Conservation (phyloP, 1,140 invertebrate genomes). For the Calephelis nemesis region DNA sequence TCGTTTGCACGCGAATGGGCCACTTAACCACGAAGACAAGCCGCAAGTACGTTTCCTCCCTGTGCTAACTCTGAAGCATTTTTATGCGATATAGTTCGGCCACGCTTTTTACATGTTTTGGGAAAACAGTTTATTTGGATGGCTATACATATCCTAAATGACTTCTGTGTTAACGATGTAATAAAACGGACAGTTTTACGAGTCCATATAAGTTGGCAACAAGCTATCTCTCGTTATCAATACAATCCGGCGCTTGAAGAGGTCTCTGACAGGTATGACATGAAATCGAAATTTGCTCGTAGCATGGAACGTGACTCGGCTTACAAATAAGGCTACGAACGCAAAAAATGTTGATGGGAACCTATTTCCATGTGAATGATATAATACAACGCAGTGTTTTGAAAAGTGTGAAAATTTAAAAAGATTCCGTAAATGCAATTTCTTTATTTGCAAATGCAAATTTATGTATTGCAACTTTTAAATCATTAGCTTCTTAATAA, state of each 20-base stretch:
- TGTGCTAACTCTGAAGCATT: conserved; percentile 60
- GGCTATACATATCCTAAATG: not conserved
- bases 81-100: conserved; percentile 67
- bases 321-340: conserved; percentile 19
- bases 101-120: conserved; percentile 72
- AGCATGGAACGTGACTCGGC: conserved; percentile 41
- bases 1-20: conserved; percentile 80
- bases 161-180: conserved; percentile 13
- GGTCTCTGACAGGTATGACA: conserved; percentile 43
- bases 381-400: not conserved
- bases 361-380: not conserved
- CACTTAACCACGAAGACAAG: conserved; percentile 78
- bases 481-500: too few species aligned
- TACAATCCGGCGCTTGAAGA: conserved; percentile 37
- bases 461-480: too few species aligned
- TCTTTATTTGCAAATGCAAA: too few species aligned
- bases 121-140: conserved; percentile 12
- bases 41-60: conserved; percentile 53
- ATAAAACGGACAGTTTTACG: conserved; percentile 51
- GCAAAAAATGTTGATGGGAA: conserved; percentile 3
- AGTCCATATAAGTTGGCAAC: conserved; percentile 38
- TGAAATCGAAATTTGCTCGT: conserved; percentile 39
- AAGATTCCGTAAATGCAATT: not conserved
- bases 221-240: conserved; percentile 47
- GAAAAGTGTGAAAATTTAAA: not conserved